These are phyloP conservation scores for Ophioninae sp. DNA, from an alignment of 2,888 invertebrate genomes.

Conservation along the genomic window DNA sequence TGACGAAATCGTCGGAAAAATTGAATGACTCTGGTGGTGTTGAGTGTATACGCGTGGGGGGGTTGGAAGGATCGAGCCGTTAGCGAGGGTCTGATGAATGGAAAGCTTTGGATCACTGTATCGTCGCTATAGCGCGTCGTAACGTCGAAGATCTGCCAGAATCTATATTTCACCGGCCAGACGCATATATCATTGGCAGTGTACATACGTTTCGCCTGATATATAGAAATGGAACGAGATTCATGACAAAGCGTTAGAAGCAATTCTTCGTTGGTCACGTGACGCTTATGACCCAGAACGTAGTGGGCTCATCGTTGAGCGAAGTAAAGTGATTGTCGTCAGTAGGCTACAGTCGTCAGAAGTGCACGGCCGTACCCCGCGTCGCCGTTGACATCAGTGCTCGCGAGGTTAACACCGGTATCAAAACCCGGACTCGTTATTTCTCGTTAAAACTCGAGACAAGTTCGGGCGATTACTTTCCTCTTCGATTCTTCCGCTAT, in stretches of 20 bases:
- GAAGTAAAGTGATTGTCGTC: constrained; percentile 61
- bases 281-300: constrained; percentile 50
- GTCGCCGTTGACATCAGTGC: constrained; percentile 34
- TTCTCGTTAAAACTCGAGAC: constrained; percentile 24
- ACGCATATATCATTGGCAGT: too few relatives aligned
- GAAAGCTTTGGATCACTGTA: constrained; percentile 55
- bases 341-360: constrained; percentile 63
- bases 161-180: background rate
- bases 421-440: constrained; percentile 1
- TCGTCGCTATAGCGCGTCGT: constrained; percentile 20
- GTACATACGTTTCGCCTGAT: constrained; percentile 17
- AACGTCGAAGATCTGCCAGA: background rate
- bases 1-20: background rate
- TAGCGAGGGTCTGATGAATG: constrained; percentile 39
- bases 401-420: constrained; percentile 54
- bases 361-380: constrained; percentile 57
- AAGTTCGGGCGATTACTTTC: constrained; percentile 28
- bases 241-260: constrained; percentile 60
- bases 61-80: background rate
- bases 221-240: constrained; percentile 28
- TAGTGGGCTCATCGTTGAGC: constrained; percentile 54
- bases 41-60: background rate
- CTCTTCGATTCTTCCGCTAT: constrained; percentile 24
- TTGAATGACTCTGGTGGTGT: background rate
- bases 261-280: constrained; percentile 60